These are phyloP conservation scores for Meandrusa payeni DNA, from an alignment of 2,888 invertebrate species.

Conservation along the genomic window DNA sequence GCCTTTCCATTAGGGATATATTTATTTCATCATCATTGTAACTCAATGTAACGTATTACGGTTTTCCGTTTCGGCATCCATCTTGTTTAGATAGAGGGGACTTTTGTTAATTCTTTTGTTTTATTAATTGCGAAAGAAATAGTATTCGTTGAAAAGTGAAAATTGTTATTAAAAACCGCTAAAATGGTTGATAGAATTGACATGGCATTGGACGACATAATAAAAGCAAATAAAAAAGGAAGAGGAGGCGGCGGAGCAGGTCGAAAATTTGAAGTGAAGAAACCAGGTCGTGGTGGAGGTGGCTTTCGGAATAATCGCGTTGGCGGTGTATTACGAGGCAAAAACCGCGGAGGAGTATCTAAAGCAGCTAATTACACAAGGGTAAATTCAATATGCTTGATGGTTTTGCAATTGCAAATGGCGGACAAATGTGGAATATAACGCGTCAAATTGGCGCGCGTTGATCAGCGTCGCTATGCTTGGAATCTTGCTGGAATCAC, in stretches of 20 bases:
- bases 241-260: constrained; percentile 81
- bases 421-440: constrained; percentile 67
- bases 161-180: constrained; percentile 26
- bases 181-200: constrained; percentile 97
- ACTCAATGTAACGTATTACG: no score
- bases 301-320: constrained; percentile 77
- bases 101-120: no score
- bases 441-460: constrained; percentile 46
- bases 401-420: constrained; percentile 69
- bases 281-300: constrained; percentile 65
- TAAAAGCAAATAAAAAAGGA: constrained; percentile 90
- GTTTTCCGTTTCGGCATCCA: no score
- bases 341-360: constrained; percentile 86
- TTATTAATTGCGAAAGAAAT: no score
- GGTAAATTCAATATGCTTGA: constrained; percentile 80
- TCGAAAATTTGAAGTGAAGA: constrained; percentile 66
- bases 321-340: constrained; percentile 84
- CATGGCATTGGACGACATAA: constrained; percentile 98
- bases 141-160: no score
- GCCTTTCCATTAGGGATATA: no score
- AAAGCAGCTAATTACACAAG: constrained; percentile 84
- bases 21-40: no score
- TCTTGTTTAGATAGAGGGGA: no score
- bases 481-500: constrained; percentile 1
- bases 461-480: constrained; percentile 7